Evolutionary conservation across 1,140 invertebrate species (phyloP).

Genomic region (Nymphalis io): DNA sequence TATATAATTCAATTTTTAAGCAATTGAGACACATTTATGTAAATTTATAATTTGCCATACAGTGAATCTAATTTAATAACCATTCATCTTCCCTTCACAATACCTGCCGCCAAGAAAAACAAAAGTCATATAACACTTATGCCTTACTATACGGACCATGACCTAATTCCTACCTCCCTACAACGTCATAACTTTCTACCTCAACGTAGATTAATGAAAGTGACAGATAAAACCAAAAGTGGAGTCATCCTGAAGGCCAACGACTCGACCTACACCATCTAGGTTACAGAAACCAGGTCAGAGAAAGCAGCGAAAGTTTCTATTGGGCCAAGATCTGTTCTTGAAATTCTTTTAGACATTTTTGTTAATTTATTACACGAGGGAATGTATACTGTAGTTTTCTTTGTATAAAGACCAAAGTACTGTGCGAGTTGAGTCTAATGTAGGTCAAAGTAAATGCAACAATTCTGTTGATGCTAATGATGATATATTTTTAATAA

Average conservation of each 20-base stretch:
- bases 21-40: too few relatives aligned
- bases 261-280: slow-evolving; percentile 56
- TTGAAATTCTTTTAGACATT: slow-evolving; percentile 53
- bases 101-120: slow-evolving; percentile 11
- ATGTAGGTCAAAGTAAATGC: slow-evolving; percentile 33
- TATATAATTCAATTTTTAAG: too few relatives aligned
- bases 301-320: slow-evolving; percentile 72
- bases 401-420: background rate
- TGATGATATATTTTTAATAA: slow-evolving; percentile 37
- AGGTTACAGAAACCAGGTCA: slow-evolving; percentile 60
- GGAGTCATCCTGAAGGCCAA: slow-evolving; percentile 60
- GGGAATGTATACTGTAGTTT: slow-evolving; percentile 4
- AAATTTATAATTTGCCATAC: too few relatives aligned
- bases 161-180: slow-evolving; percentile 52
- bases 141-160: slow-evolving; percentile 30
- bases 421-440: background rate
- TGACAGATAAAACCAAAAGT: slow-evolving; percentile 74
- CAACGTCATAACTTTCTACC: slow-evolving; percentile 65
- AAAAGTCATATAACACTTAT: slow-evolving; percentile 22
- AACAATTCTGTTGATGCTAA: slow-evolving; percentile 22
- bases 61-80: background rate
- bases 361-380: slow-evolving; percentile 22
- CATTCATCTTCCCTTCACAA: slow-evolving; percentile 8
- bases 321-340: slow-evolving; percentile 64
- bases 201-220: slow-evolving; percentile 66